These are phyloP conservation scores for Neofelis nebulosa DNA, from an alignment of 2,113 vertebrate genomes.

Conservation along the genomic window DNA sequence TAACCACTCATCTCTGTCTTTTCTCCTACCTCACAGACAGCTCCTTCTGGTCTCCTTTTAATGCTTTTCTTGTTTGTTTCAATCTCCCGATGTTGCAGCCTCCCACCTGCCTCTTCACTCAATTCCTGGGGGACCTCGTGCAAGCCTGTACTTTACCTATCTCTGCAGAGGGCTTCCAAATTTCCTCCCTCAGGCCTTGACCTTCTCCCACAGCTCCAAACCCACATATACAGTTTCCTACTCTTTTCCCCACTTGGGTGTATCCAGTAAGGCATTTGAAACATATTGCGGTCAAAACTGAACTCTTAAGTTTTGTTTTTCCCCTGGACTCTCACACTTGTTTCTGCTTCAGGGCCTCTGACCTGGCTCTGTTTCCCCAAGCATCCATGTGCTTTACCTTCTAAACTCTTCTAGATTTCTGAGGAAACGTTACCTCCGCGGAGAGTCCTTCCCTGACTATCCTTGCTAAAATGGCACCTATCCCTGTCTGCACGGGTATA, in stretches of 20 bases:
- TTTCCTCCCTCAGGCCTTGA: neutral
- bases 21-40: neutral
- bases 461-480: neutral
- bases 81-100: rapidly evolving
- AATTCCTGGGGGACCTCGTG: too few relatives aligned
- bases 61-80: neutral
- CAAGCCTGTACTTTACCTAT: rapidly evolving
- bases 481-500: rapidly evolving
- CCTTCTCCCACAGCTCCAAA: neutral
- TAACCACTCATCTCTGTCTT: neutral
- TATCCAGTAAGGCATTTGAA: neutral
- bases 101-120: too few relatives aligned
- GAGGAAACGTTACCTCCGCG: neutral
- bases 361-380: neutral
- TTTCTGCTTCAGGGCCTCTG: neutral
- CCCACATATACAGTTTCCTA: neutral
- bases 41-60: neutral
- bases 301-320: neutral
- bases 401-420: neutral
- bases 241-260: neutral
- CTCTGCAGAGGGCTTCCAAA: neutral
- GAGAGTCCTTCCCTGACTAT: neutral
- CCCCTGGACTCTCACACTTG: neutral
- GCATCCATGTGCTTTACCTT: neutral
- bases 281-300: neutral